Evolutionary conservation across 2,797 vertebrate genomes (phyloP).

Genomic region (Valencia hispanica): DNA sequence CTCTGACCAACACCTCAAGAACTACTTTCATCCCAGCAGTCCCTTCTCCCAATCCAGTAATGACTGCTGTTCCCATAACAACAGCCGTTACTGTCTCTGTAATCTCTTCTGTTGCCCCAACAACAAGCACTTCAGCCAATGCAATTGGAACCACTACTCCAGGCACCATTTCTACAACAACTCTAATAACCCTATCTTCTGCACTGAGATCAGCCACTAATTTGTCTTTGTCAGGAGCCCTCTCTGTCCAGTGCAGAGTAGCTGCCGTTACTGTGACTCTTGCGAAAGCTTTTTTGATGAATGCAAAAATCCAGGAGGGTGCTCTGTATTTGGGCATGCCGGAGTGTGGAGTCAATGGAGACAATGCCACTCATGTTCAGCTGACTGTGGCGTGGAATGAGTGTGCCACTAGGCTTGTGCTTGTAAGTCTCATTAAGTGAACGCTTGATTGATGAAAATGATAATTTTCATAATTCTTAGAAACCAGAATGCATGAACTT

Average conservation of each 20-base stretch:
- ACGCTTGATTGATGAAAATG: not conserved
- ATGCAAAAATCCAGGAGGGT: slow-evolving; percentile 71
- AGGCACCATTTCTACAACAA: too few species aligned
- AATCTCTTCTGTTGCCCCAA: not conserved
- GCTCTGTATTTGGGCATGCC: slow-evolving; percentile 84
- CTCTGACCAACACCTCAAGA: not conserved
- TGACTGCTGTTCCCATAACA: not conserved
- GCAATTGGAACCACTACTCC: not conserved
- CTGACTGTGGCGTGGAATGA: slow-evolving; percentile 82
- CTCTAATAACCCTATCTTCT: not conserved
- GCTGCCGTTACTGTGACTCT: slow-evolving; percentile 79
- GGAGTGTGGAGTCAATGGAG: slow-evolving; percentile 76
- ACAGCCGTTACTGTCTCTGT: not conserved
- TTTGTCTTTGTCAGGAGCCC: slow-evolving; percentile 6
- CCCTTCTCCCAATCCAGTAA: not conserved
- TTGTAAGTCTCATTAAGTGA: slow-evolving; percentile 72
- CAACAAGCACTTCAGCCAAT: not conserved
- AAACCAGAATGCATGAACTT: not conserved
- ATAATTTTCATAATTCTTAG: not conserved
- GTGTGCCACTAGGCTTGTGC: slow-evolving; percentile 77
- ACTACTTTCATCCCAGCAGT: not conserved
- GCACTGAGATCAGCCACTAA: not conserved
- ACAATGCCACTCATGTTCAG: slow-evolving; percentile 78
- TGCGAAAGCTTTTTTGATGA: slow-evolving; percentile 77
- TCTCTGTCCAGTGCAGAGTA: slow-evolving; percentile 80